Percentiles rank a stretch among this genome's conserved stretches.
These are phyloP conservation scores for Coluber constrictor DNA, from an alignment of 2,797 vertebrate species.

Conservation along the genomic window DNA sequence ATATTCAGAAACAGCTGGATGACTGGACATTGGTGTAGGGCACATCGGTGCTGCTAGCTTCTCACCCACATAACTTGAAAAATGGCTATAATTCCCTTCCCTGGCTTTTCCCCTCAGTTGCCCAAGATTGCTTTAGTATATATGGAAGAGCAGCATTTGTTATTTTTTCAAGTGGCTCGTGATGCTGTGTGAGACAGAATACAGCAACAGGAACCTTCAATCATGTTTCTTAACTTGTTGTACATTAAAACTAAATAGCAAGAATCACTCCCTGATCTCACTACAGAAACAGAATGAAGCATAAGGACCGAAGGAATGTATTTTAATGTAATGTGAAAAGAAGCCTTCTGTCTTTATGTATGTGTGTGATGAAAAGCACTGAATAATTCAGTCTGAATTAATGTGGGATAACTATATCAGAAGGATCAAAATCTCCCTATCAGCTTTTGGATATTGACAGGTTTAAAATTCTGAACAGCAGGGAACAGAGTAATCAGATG, in stretches of 20 bases:
- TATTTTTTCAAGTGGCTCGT: not conserved
- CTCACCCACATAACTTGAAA: not conserved
- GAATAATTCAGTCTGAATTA: not conserved
- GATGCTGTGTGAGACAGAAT: not conserved
- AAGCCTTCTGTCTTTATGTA: not conserved
- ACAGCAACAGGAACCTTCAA: not conserved
- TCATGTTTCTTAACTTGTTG: not conserved
- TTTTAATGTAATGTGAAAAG: not conserved
- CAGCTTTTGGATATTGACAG: not conserved
- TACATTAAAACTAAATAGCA: not conserved
- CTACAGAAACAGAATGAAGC: not conserved
- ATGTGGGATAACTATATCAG: not conserved
- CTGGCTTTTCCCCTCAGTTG: not conserved
- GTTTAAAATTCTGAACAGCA: not conserved
- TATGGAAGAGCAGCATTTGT: not conserved
- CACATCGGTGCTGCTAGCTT: not conserved
- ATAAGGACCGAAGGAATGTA: not conserved
- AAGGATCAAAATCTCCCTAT: conserved; percentile 4
- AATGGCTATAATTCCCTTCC: not conserved
- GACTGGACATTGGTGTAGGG: not conserved
- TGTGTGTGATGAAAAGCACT: not conserved
- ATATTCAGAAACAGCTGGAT: not conserved
- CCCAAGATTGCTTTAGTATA: not conserved
- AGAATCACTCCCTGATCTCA: not conserved
- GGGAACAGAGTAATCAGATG: conserved; percentile 5